Conservation (phyloP, 2,797 vertebrate genomes). For the Varecia variegata region DNA sequence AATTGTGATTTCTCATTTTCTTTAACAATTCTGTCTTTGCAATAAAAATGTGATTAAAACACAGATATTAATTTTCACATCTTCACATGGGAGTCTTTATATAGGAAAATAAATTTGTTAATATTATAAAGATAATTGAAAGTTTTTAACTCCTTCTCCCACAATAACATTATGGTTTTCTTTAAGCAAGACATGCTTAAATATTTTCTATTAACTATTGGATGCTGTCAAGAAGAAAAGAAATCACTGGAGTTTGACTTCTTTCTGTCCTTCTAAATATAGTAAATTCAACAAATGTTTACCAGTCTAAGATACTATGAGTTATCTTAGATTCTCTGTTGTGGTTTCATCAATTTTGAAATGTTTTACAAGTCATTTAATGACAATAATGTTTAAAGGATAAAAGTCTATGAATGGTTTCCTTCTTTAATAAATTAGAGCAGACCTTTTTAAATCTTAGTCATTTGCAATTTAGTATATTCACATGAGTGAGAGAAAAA, state of each 20-base stretch:
- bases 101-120: not conserved
- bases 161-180: not conserved
- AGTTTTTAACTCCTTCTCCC: not conserved
- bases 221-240: not conserved
- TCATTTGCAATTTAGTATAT: not conserved
- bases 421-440: not conserved
- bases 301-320: not conserved
- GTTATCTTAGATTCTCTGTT: not conserved
- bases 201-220: slow-evolving; percentile 15
- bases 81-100: not conserved
- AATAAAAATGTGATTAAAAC: slow-evolving; percentile 30
- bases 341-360: not conserved
- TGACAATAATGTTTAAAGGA: not conserved
- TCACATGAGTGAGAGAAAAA: not conserved
- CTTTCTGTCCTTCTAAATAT: not conserved
- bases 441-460: not conserved
- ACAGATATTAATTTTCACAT: not conserved
- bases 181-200: not conserved
- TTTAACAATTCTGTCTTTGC: not conserved
- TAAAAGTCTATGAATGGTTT: not conserved
- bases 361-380: slow-evolving; percentile 16
- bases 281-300: slow-evolving; percentile 32
- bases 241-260: not conserved
- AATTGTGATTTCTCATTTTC: not conserved
- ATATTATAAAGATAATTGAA: not conserved